These are phyloP conservation scores for Spinus olivaceus DNA, from an alignment of 2,797 vertebrate species.

Conservation along the genomic window DNA sequence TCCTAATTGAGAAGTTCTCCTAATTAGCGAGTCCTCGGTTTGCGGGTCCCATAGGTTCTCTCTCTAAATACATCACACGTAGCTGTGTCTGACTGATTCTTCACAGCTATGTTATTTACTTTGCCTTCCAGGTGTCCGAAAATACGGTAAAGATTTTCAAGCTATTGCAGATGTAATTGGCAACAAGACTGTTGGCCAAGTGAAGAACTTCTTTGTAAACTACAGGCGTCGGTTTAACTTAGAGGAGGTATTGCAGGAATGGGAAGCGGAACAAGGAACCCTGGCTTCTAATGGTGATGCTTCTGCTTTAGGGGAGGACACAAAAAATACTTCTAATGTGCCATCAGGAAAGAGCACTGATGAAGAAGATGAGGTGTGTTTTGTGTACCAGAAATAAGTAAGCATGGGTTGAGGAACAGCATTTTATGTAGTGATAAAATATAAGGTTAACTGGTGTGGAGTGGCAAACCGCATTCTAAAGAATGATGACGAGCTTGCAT, in stretches of 20 bases:
- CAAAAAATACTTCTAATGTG: slow-evolving; percentile 90
- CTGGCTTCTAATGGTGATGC: slow-evolving; percentile 90
- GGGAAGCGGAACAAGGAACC: slow-evolving; percentile 98
- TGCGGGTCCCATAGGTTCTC: slow-evolving; percentile 43
- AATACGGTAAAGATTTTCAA: slow-evolving; percentile 99
- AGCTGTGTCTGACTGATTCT: slow-evolving; percentile 75
- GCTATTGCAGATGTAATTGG: slow-evolving; percentile 99
- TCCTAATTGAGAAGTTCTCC: slow-evolving; percentile 32
- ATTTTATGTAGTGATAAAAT: slow-evolving; percentile 70
- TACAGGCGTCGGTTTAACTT: slow-evolving; percentile 99
- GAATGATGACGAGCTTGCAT: slow-evolving; percentile 70
- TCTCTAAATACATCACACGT: slow-evolving; percentile 68
- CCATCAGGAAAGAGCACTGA: slow-evolving; percentile 96
- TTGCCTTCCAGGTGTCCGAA: slow-evolving; percentile 93
- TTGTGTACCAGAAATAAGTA: slow-evolving; percentile 79
- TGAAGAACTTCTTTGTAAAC: slow-evolving; percentile 99
- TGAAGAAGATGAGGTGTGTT: slow-evolving; percentile 93
- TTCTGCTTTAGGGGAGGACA: slow-evolving; percentile 90
- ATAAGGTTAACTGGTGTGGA: slow-evolving; percentile 72
- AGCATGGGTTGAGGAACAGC: slow-evolving; percentile 76
- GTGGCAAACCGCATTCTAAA: slow-evolving; percentile 68
- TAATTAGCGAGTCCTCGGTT: neutral
- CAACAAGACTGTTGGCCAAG: slow-evolving; percentile 98
- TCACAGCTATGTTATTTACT: slow-evolving; percentile 85
- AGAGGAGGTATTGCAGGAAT: slow-evolving; percentile 99